These are phyloP conservation scores for Cantharis rufa DNA, from an alignment of 2,888 invertebrate species.

Conservation along the genomic window DNA sequence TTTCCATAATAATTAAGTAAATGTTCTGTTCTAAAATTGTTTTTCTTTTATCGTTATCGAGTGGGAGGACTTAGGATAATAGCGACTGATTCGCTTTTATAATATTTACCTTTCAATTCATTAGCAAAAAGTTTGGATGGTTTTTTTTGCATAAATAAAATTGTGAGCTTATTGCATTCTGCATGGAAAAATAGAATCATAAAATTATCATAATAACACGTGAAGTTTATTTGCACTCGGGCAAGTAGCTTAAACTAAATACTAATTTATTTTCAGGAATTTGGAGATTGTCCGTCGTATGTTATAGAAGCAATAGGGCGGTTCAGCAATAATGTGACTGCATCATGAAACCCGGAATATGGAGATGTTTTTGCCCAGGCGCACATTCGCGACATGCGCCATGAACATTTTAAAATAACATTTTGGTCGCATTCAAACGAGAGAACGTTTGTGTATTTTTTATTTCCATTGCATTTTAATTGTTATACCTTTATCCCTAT, in stretches of 20 bases:
- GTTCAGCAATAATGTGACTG: slow-evolving; percentile 45
- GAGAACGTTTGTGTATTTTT: not conserved
- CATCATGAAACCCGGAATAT: slow-evolving; percentile 36
- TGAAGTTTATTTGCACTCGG: slow-evolving; percentile 41
- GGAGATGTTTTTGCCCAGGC: slow-evolving; percentile 35
- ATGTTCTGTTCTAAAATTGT: not conserved
- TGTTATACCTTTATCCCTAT: not conserved
- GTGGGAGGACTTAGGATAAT: not conserved
- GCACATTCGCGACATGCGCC: slow-evolving; percentile 33
- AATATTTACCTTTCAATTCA: not conserved
- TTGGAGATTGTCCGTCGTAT: slow-evolving; percentile 37
- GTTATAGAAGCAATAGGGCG: slow-evolving; percentile 42
- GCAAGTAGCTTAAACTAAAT: slow-evolving; percentile 38
- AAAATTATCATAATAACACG: slow-evolving; percentile 41
- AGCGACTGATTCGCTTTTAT: not conserved
- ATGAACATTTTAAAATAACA: not conserved
- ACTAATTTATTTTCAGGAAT: slow-evolving; percentile 45
- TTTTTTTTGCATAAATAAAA: slow-evolving; percentile 13
- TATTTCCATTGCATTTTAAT: not conserved
- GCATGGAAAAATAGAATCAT: slow-evolving; percentile 32
- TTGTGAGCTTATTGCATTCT: slow-evolving; percentile 11
- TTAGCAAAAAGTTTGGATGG: not conserved
- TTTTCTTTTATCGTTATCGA: not conserved
- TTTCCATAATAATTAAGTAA: not conserved
- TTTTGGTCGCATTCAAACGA: not conserved